Evolutionary conservation across 2,113 vertebrate species (phyloP).

Genomic region (Myotis brandtii): DNA sequence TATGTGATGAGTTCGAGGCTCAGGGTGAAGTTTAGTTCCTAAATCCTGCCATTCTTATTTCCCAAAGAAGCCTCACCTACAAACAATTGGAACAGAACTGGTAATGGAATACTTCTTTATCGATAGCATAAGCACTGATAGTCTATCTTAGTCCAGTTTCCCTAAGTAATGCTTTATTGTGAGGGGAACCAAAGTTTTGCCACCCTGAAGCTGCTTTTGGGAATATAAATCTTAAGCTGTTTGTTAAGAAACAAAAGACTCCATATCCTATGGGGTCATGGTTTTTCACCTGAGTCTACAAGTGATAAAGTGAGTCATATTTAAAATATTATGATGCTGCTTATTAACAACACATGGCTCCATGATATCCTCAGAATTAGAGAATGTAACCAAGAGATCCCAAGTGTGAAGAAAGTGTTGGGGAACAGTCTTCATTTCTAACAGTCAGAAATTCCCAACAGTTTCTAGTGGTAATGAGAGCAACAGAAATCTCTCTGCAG

Average conservation of each 20-base stretch:
- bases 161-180: neutral
- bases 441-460: neutral
- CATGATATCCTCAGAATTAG: neutral
- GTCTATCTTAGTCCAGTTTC: neutral
- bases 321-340: neutral
- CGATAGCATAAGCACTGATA: neutral
- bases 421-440: neutral
- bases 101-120: neutral
- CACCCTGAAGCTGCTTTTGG: neutral
- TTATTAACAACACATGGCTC: neutral
- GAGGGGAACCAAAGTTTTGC: neutral
- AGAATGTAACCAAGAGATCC: neutral
- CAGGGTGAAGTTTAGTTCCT: neutral
- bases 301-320: neutral
- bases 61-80: neutral
- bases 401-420: neutral
- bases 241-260: neutral
- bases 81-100: neutral
- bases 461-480: neutral
- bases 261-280: neutral
- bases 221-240: neutral
- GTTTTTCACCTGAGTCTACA: neutral
- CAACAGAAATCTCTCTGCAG: neutral
- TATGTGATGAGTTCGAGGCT: neutral
- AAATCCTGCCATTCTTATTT: neutral